Percentiles rank a stretch among this genome's conserved stretches.
Evolutionary conservation across 2,888 invertebrate genomes (phyloP).

Genomic region (Tetragnatha montana): DNA sequence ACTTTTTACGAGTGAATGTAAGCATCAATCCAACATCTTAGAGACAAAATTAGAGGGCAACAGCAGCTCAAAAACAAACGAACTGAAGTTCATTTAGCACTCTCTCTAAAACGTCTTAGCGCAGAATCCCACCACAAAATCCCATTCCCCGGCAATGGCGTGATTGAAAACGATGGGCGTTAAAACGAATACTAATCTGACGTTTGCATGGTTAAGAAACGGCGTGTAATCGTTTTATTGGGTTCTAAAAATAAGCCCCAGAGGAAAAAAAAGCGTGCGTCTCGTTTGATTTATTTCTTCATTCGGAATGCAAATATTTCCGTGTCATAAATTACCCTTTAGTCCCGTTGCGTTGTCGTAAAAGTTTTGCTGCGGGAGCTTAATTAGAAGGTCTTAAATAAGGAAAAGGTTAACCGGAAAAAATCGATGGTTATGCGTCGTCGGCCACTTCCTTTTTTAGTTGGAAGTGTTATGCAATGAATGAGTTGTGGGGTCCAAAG

Average conservation of each 20-base stretch:
- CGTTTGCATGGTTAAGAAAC: conserved; percentile 32
- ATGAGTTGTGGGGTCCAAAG: no score
- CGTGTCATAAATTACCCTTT: background rate
- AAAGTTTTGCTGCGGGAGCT: background rate
- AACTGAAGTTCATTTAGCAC: no score
- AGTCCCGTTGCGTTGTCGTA: background rate
- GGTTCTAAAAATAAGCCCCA: conserved; percentile 28
- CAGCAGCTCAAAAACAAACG: no score
- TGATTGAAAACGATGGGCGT: conserved; percentile 45
- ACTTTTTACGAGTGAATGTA: no score
- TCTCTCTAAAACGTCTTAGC: no score
- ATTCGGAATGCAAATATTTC: background rate
- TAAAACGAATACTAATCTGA: conserved; percentile 43
- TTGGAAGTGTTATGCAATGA: background rate
- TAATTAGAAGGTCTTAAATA: background rate
- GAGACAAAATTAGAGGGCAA: no score
- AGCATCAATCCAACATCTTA: no score
- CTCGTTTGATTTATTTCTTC: conserved; percentile 29
- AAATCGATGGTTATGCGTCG: background rate
- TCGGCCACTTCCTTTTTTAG: background rate
- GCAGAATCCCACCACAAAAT: no score
- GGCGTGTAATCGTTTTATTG: conserved; percentile 30
- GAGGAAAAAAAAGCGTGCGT: background rate
- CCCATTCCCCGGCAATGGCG: background rate
- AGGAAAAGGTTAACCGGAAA: background rate